Conservation (phyloP, 2,113 vertebrate genomes). For the Pholis gunnellus region DNA sequence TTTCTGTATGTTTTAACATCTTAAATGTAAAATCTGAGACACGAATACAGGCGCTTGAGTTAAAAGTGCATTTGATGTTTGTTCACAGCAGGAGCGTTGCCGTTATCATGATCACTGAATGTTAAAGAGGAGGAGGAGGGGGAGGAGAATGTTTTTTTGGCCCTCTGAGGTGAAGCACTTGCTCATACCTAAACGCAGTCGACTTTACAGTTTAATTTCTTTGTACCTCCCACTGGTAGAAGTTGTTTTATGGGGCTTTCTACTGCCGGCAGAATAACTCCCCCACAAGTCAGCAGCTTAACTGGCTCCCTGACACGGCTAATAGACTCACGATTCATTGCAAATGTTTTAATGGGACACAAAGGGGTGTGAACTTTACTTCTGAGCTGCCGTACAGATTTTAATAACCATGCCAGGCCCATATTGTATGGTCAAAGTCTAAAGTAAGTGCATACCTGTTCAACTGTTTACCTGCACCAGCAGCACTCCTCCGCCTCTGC, state of each 20-base stretch:
- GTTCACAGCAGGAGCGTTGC: slow-evolving; percentile 12
- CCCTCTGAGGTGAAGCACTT: slow-evolving; percentile 11
- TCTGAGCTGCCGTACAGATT: slow-evolving; percentile 40
- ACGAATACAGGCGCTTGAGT: not conserved
- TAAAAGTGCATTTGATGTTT: slow-evolving; percentile 21
- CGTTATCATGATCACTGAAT: slow-evolving; percentile 8
- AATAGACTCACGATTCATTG: slow-evolving; percentile 39
- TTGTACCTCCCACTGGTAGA: slow-evolving; percentile 37
- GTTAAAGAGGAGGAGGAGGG: slow-evolving; percentile 3
- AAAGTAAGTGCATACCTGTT: slow-evolving; percentile 65
- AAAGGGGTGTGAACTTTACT: slow-evolving; percentile 45
- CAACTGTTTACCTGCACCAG: slow-evolving; percentile 62
- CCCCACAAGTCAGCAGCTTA: slow-evolving; percentile 40
- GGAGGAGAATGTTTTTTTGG: not conserved
- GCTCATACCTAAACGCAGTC: slow-evolving; percentile 22
- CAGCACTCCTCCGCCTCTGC: slow-evolving; percentile 63
- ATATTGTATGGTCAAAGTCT: slow-evolving; percentile 74
- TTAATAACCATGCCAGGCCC: slow-evolving; percentile 37
- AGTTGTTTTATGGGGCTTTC: slow-evolving; percentile 51
- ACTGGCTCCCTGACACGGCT: slow-evolving; percentile 24
- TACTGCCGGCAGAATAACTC: slow-evolving; percentile 40
- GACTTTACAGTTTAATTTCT: slow-evolving; percentile 53
- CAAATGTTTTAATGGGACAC: slow-evolving; percentile 48
- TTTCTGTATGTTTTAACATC: not conserved
- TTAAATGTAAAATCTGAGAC: not conserved